Percentiles rank a stretch among this genome's conserved stretches.
These are phyloP conservation scores for Agrotis segetum DNA, from an alignment of 2,888 invertebrate genomes.

Conservation along the genomic window DNA sequence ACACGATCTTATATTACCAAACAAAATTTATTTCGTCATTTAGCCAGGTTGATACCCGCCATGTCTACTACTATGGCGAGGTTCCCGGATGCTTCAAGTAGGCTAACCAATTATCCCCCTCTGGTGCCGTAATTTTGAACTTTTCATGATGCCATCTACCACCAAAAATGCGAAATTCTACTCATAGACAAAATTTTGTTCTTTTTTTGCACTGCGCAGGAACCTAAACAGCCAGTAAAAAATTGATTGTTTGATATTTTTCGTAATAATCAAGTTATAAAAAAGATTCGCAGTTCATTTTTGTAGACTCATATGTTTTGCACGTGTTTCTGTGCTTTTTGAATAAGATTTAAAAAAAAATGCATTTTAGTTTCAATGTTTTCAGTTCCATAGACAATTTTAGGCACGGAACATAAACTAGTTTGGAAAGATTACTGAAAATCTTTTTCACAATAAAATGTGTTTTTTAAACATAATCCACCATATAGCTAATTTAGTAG, in stretches of 20 bases:
- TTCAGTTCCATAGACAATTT: conserved; percentile 40
- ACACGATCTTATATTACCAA: conserved; percentile 90
- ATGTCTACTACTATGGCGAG: conserved; percentile 95
- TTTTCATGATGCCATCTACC: conserved; percentile 84
- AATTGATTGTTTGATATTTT: not conserved
- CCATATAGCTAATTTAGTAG: too few species aligned
- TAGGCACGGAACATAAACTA: not conserved
- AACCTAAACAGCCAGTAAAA: conserved; percentile 30
- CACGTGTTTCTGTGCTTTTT: not conserved
- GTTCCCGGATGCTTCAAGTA: conserved; percentile 92
- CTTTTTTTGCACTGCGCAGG: conserved; percentile 35
- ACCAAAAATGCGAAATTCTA: conserved; percentile 74
- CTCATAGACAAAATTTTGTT: conserved; percentile 62
- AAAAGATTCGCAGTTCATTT: not conserved
- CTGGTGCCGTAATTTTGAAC: conserved; percentile 82
- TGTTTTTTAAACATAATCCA: not conserved
- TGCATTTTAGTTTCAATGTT: not conserved
- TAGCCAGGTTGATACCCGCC: conserved; percentile 94
- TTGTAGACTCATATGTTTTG: too few species aligned
- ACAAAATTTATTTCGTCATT: conserved; percentile 92
- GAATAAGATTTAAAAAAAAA: not conserved
- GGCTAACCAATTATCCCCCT: conserved; percentile 90
- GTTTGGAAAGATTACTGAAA: not conserved
- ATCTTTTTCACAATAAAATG: not conserved
- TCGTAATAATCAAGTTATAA: not conserved